A percentile compares a stretch with the other conserved stretches of the same genome.
Conservation (phyloP, 2,797 vertebrate genomes). For the Girardinus metallicus region DNA sequence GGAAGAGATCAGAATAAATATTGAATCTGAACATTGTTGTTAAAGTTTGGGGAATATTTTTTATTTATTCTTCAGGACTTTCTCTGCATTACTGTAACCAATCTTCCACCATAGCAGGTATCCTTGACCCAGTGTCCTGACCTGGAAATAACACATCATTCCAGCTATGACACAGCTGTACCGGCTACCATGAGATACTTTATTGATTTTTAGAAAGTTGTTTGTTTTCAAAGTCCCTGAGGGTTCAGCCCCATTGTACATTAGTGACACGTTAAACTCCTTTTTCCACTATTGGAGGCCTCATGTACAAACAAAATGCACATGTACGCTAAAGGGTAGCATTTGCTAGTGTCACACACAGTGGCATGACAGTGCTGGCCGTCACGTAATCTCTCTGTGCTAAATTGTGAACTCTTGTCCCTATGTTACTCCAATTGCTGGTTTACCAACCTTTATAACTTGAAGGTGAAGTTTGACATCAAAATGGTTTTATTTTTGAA, state of each 20-base stretch:
- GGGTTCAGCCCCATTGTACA: slow-evolving; percentile 7
- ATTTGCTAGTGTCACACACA: not conserved
- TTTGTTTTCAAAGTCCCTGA: slow-evolving; percentile 8
- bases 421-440: not conserved
- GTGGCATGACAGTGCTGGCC: not conserved
- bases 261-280: slow-evolving; percentile 9
- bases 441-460: not conserved
- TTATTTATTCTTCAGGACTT: not conserved
- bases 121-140: slow-evolving; percentile 9
- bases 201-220: slow-evolving; percentile 11
- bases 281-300: not conserved
- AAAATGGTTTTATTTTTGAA: not conserved
- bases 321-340: not conserved
- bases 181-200: slow-evolving; percentile 1
- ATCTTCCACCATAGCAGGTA: not conserved
- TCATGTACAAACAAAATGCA: not conserved
- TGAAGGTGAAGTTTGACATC: not conserved
- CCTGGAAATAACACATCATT: slow-evolving; percentile 3
- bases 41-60: not conserved
- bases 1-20: not conserved
- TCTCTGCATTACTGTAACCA: not conserved
- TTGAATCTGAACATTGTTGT: not conserved
- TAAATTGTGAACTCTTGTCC: not conserved
- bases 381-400: not conserved
- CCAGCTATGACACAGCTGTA: not conserved